A percentile compares a stretch with the other conserved stretches of the same genome.
Evolutionary conservation across 2,888 invertebrate genomes (phyloP).

Genomic region (Hemistola chrysoprasaria): DNA sequence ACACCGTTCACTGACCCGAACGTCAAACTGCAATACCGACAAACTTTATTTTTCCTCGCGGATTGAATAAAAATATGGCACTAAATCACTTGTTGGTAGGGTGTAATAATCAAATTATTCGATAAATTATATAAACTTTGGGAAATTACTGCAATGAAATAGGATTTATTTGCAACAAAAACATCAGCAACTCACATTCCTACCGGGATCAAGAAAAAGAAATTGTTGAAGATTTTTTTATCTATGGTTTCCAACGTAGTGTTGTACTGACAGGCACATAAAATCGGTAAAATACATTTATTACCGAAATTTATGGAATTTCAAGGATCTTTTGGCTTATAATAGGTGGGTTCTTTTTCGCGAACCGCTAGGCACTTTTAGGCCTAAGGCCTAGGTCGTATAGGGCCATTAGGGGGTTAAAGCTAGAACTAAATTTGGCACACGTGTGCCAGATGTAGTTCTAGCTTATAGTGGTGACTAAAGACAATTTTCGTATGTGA

Average conservation of each 20-base stretch:
- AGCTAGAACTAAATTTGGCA: too few species aligned
- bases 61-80: constrained; percentile 53
- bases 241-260: constrained; percentile 40
- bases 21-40: constrained; percentile 50
- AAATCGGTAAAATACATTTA: constrained; percentile 19
- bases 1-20: constrained; percentile 49
- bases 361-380: too few species aligned
- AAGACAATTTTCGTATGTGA: too few species aligned
- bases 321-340: background rate
- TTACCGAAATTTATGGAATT: constrained; percentile 17
- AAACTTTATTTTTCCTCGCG: constrained; percentile 31
- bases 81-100: constrained; percentile 52
- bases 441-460: too few species aligned
- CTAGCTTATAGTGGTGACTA: too few species aligned
- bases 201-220: constrained; percentile 78
- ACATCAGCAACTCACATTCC: constrained; percentile 73
- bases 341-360: too few species aligned
- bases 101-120: constrained; percentile 39
- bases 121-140: constrained; percentile 36
- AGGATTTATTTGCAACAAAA: constrained; percentile 65
- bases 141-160: constrained; percentile 48
- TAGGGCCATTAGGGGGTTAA: too few species aligned
- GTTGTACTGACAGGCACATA: constrained; percentile 27
- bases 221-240: constrained; percentile 44
- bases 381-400: too few species aligned